Base-by-base conservation (phyloP, 2,113 vertebrate species). In the Poeciliopsis prolifica region DNA sequence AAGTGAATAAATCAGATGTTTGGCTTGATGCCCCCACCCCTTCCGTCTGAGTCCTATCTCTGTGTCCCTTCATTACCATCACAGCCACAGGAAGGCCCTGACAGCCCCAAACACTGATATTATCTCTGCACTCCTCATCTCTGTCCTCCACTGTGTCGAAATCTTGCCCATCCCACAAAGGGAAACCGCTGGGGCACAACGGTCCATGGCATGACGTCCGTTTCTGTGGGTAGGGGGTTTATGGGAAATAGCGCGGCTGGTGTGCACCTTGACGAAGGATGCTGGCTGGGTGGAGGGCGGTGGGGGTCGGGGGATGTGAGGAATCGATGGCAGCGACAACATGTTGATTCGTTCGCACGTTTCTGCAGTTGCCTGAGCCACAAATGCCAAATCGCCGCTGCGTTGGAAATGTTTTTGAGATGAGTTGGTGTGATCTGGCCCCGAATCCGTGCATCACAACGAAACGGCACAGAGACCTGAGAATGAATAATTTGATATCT, bases 51-150 rank as follows among this genome's bases (percentile, higher is more conserved):
- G 78, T 82, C 81, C 92, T 93, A 91, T 91, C 91, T 93, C 84
- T 92, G 12, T 75, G 81, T 90, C 87, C 88, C 83, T 82, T 87
- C 85, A 44, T 74, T 88, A 65, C 90, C 91, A 91, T 91, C 88
- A 84, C 85, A 89, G 92, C 93, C 93, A 95, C 94, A 95, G 94
- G 94, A 95, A 95, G 90, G 80, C 91, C 82, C 77, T 89, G 89
- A 84, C 91, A 91, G 86, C 88, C 80, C 89, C 3, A 80, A 82
- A 77, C 82, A 74, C 93, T 93, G 94, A 95, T 95, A 87, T 78
- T 87, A 95, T 95, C 94, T 93, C 78, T 90, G 42, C 17, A 78
- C 89, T 89, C 89, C 85, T 90, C 86, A 82, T 91, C 89, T 90
- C 89, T 67, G 83, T 91, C 92, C 92, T 92, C 87, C 72, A 54